A percentile compares a stretch with the other conserved stretches of the same genome.
Evolutionary conservation across 2,113 vertebrate species (phyloP).

Genomic region (Puffinus mauretanicus): DNA sequence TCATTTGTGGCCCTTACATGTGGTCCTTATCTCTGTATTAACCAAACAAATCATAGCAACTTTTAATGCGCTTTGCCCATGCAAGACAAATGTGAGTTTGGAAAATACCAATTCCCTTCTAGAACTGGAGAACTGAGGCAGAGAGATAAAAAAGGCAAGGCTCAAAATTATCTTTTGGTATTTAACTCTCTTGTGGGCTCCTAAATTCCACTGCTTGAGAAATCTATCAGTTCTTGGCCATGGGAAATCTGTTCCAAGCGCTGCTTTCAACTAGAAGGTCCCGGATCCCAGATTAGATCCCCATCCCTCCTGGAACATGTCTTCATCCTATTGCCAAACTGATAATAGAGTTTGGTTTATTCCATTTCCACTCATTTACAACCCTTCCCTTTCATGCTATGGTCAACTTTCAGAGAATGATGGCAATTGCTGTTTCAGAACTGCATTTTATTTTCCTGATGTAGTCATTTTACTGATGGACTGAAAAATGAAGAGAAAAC

Average conservation of each 20-base stretch:
- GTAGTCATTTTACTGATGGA: neutral
- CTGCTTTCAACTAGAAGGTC: neutral
- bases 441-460: neutral
- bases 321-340: neutral
- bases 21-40: neutral
- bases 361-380: neutral
- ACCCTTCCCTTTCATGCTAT: neutral
- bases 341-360: neutral
- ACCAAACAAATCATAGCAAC: neutral
- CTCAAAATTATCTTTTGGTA: neutral
- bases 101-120: neutral
- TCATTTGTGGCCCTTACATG: neutral
- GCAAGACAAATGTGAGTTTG: neutral
- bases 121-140: neutral
- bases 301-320: neutral
- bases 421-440: neutral
- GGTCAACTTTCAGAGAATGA: neutral
- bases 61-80: neutral
- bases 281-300: neutral
- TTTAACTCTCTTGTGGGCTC: neutral
- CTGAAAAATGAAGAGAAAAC: neutral
- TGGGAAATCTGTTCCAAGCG: neutral
- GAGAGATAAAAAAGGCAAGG: neutral
- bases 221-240: neutral
- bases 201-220: neutral